Conservation (phyloP, 1,140 invertebrate genomes). For the Lamellibrachia luymesi region DNA sequence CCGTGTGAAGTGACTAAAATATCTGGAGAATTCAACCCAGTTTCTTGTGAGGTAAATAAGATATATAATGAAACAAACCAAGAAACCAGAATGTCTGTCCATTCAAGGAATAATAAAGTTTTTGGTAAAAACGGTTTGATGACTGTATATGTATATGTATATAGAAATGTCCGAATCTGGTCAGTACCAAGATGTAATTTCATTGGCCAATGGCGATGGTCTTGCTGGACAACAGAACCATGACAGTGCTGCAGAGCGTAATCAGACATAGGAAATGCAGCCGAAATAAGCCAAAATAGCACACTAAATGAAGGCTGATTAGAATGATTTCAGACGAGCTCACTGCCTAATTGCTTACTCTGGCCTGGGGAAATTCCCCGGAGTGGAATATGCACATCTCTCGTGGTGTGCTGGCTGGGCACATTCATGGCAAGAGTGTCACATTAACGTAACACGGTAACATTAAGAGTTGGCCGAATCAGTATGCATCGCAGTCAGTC, state of each 20-base stretch:
- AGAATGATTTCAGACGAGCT: background rate
- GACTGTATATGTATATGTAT: background rate
- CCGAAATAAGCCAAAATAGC: background rate
- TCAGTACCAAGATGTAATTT: background rate
- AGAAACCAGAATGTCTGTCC: no score
- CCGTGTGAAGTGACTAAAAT: no score
- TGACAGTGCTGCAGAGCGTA: background rate
- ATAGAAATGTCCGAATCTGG: background rate
- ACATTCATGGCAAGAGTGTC: background rate
- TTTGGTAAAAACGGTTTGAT: background rate
- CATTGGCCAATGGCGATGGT: background rate
- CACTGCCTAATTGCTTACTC: conserved; percentile 4
- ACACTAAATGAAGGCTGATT: background rate
- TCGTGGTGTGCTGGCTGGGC: background rate
- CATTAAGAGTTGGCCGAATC: background rate
- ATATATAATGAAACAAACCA: no score
- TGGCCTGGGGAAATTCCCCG: background rate
- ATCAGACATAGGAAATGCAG: background rate
- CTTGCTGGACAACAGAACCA: background rate
- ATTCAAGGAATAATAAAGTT: background rate
- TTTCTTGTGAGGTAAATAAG: no score
- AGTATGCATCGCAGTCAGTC: background rate
- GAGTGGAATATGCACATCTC: conserved; percentile 4
- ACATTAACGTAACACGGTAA: background rate
- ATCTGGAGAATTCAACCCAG: no score